phyloP scores from a whole-genome alignment of 2,888 invertebrate species.

The Conchocele bisecta region DNA sequence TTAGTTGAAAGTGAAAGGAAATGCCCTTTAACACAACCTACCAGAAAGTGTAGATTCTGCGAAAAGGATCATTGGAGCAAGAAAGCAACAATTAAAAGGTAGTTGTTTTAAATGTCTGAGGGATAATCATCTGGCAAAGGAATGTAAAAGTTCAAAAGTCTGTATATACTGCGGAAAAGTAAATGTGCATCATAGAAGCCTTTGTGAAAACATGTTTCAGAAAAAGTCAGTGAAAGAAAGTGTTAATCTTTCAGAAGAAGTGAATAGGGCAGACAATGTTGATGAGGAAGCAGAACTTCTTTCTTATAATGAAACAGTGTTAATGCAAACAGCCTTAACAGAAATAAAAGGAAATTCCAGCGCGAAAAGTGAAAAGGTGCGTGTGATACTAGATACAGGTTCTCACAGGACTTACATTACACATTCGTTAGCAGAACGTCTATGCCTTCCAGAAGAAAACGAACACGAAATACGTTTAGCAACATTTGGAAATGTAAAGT shows the following conservation, averaged over 20 bases:
- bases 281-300: constrained; percentile 1
- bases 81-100: constrained; percentile 4
- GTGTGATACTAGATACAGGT: constrained; percentile 16
- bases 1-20: too few species aligned
- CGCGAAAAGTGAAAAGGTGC: neutral
- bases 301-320: constrained; percentile 1
- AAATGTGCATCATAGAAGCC: neutral
- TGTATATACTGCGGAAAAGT: constrained; percentile 11
- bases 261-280: neutral
- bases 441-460: neutral
- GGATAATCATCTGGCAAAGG: neutral
- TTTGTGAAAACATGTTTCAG: neutral
- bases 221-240: neutral
- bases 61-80: constrained; percentile 9
- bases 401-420: constrained; percentile 20
- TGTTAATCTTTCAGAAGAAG: constrained; percentile 2
- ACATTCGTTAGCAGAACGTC: neutral
- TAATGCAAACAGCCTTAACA: constrained; percentile 16
- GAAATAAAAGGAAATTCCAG: neutral
- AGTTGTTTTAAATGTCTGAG: constrained; percentile 15
- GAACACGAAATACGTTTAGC: constrained; percentile 4
- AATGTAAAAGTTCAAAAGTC: constrained; percentile 9
- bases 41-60: constrained; percentile 19
- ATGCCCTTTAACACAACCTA: too few species aligned
- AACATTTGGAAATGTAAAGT: constrained; percentile 17